phyloP scores from a whole-genome alignment of 2,797 vertebrate genomes.

The Sarcoramphus papa region DNA sequence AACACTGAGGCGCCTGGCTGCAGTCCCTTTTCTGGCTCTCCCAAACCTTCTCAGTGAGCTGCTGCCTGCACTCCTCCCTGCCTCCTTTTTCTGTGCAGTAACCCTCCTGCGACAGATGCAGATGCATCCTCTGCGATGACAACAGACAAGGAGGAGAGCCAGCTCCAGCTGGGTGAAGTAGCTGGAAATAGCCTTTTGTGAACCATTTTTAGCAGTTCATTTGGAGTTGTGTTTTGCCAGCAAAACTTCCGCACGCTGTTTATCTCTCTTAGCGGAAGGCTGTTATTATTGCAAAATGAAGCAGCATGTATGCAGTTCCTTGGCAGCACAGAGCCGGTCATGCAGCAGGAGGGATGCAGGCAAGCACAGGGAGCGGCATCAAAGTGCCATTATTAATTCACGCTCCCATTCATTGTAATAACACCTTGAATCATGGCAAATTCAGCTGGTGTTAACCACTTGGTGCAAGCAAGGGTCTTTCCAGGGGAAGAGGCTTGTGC shows the following conservation, averaged over 20 bases:
- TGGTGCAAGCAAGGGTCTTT: not conserved
- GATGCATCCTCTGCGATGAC: not conserved
- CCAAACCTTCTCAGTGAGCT: not conserved
- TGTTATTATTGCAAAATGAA: conserved; percentile 10
- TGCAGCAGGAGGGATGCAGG: not conserved
- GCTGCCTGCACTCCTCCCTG: not conserved
- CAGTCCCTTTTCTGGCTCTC: not conserved
- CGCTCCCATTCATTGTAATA: not conserved
- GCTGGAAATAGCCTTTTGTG: conserved; percentile 9
- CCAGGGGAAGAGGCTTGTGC: not conserved
- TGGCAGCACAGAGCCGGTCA: not conserved
- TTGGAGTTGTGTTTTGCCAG: conserved; percentile 6
- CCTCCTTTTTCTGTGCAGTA: not conserved
- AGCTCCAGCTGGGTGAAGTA: not conserved
- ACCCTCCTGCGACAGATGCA: not conserved
- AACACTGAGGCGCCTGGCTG: not conserved
- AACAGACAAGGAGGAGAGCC: not conserved
- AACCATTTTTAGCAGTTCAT: conserved; percentile 12
- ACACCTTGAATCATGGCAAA: not conserved
- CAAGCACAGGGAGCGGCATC: not conserved
- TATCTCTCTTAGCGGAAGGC: not conserved
- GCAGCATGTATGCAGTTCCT: not conserved
- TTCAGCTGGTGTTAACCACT: not conserved
- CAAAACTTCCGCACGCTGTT: not conserved
- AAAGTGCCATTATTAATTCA: conserved; percentile 7